Percentiles rank a stretch among this genome's conserved stretches.
phyloP scores from a whole-genome alignment of 2,113 vertebrate species.

The Acrocephalus arundinaceus region DNA sequence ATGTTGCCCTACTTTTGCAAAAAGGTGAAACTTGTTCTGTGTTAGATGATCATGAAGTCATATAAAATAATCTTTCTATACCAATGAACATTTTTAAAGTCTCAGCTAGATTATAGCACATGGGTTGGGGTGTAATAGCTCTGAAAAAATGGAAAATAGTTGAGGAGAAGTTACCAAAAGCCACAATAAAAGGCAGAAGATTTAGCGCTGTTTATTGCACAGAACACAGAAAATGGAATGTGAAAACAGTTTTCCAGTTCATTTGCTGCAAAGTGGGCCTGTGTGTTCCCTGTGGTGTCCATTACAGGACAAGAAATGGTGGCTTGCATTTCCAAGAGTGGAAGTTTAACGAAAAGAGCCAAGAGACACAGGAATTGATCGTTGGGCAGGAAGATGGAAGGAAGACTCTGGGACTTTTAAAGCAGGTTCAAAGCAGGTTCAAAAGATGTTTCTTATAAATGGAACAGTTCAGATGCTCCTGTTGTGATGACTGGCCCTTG shows the following conservation, averaged over 20 bases:
- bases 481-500: background rate
- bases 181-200: background rate
- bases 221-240: background rate
- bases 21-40: background rate
- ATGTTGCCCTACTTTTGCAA: background rate
- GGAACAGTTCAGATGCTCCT: background rate
- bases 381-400: background rate
- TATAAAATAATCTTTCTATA: background rate
- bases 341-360: background rate
- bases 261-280: background rate
- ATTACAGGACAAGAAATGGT: background rate
- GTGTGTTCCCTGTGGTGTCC: background rate
- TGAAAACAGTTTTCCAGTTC: background rate
- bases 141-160: rapidly evolving
- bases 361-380: background rate
- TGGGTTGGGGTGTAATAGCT: background rate
- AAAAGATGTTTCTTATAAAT: background rate
- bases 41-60: background rate
- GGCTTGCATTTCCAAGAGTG: background rate
- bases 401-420: background rate
- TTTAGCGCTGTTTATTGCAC: background rate
- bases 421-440: background rate
- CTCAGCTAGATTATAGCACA: background rate
- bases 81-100: background rate
- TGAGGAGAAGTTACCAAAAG: background rate